Evolutionary conservation across 2,888 invertebrate species (phyloP).

Genomic region (Scaeva pyrastri): DNA sequence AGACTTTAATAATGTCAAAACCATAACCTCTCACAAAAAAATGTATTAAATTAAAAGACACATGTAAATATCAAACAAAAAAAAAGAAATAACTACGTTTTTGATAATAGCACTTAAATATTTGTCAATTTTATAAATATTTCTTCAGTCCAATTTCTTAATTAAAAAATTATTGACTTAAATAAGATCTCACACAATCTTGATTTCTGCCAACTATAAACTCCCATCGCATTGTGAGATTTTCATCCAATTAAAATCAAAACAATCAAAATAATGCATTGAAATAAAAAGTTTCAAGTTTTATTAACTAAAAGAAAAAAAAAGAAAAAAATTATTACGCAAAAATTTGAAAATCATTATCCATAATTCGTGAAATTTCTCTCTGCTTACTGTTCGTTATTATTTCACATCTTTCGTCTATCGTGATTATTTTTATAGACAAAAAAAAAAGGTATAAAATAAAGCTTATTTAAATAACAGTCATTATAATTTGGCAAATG

Average conservation of each 20-base stretch:
- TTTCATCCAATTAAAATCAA: conserved; percentile 3
- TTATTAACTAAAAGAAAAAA: not conserved
- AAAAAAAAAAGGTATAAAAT: conserved; percentile 13
- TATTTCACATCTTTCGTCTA: conserved; percentile 25
- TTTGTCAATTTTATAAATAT: no score
- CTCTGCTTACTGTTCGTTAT: not conserved
- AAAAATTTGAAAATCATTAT: conserved; percentile 16
- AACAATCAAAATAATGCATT: conserved; percentile 15
- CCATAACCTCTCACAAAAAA: no score
- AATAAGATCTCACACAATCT: not conserved
- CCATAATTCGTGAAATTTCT: conserved; percentile 36
- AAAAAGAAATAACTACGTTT: no score
- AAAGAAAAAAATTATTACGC: not conserved
- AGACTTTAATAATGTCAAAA: no score
- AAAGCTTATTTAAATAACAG: not conserved
- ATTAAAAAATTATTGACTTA: not conserved
- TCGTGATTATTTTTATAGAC: not conserved
- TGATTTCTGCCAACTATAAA: not conserved
- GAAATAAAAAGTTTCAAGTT: not conserved
- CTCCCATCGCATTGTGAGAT: not conserved
- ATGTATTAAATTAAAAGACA: no score
- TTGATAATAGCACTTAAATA: no score
- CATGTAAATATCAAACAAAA: no score
- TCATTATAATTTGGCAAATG: conserved; percentile 30
- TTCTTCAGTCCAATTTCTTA: not conserved